Evolutionary conservation across 2,888 invertebrate genomes (phyloP).

Genomic region (Ochropleura plecta): DNA sequence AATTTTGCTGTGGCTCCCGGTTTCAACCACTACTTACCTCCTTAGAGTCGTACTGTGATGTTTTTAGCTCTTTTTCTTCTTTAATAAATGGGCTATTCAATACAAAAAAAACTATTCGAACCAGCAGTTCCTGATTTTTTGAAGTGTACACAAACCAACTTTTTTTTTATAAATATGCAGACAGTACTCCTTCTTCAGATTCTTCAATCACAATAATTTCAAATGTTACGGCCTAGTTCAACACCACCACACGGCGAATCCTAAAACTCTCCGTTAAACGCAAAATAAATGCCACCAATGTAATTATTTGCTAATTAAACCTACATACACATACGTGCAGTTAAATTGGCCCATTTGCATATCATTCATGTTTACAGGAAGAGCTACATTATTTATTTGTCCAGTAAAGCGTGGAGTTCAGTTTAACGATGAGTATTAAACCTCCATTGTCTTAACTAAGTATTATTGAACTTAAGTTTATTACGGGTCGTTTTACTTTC

Average conservation of each 20-base stretch:
- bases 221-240: conserved; percentile 5
- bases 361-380: conserved; percentile 47
- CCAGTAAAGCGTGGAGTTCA: conserved; percentile 33
- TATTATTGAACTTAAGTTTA: conserved; percentile 13
- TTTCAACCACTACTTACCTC: no score
- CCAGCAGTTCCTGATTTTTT: no score
- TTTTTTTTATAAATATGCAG: no score
- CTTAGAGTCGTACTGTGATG: no score
- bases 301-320: conserved; percentile 58
- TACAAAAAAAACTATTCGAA: no score
- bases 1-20: no score
- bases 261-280: conserved; percentile 33
- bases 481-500: conserved; percentile 22
- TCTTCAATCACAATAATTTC: background rate
- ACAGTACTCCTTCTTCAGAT: background rate
- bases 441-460: conserved; percentile 31
- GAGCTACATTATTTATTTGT: conserved; percentile 45
- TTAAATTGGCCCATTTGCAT: conserved; percentile 60
- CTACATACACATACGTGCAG: conserved; percentile 32
- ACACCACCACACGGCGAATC: conserved; percentile 19
- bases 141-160: no score
- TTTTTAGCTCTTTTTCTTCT: no score
- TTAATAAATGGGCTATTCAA: no score
- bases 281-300: conserved; percentile 31
- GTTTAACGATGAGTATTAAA: conserved; percentile 34